phyloP scores from a whole-genome alignment of 2,113 vertebrate genomes.

The Onychostruthus taczanowskii region DNA sequence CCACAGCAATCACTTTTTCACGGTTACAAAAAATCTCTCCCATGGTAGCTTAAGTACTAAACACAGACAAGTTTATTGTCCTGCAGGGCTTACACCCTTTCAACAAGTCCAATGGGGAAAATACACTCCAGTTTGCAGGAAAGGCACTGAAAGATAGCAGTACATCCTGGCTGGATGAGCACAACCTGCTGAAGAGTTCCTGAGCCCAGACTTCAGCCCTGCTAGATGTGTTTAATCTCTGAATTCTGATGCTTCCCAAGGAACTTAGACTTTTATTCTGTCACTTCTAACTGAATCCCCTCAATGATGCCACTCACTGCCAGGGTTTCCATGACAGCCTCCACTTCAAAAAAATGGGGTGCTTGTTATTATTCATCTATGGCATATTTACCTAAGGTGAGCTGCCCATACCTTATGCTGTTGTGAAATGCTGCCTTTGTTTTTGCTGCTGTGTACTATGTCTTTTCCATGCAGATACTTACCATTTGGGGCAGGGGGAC shows the following conservation, averaged over 20 bases:
- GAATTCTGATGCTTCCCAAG: not conserved
- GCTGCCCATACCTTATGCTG: not conserved
- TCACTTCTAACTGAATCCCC: not conserved
- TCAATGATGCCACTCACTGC: not conserved
- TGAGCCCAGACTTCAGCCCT: not conserved
- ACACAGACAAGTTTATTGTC: not conserved
- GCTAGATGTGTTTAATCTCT: not conserved
- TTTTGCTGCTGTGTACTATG: accelerated
- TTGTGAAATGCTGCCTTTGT: not conserved
- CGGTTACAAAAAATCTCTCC: not conserved
- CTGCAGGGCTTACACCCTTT: not conserved
- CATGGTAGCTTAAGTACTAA: not conserved
- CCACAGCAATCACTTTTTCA: not conserved
- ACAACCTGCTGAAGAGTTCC: not conserved
- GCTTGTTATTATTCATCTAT: not conserved
- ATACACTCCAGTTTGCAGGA: not conserved
- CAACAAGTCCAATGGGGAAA: not conserved
- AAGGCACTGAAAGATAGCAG: not conserved
- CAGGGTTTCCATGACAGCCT: slow-evolving; percentile 30
- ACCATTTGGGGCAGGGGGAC: not conserved
- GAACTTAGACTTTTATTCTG: not conserved
- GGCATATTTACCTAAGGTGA: not conserved
- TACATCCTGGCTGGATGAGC: not conserved
- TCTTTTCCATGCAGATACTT: not conserved
- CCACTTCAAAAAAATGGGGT: accelerated